A percentile compares a stretch with the other conserved stretches of the same genome.
These are phyloP conservation scores for Lepidotrigona ventralis DNA, from an alignment of 1,140 invertebrate species.

Conservation along the genomic window DNA sequence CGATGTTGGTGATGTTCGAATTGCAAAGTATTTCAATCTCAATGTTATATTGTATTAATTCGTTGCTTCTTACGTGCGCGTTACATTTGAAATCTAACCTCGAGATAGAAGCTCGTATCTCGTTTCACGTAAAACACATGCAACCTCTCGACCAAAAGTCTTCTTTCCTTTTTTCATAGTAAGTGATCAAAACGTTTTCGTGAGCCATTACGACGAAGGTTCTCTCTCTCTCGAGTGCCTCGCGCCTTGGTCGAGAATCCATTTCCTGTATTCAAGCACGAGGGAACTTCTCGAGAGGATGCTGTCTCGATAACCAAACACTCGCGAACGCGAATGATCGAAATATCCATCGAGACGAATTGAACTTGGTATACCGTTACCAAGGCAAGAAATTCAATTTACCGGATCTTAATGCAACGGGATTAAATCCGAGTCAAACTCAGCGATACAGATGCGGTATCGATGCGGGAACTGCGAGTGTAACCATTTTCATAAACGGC, in stretches of 20 bases:
- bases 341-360: background rate
- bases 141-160: background rate
- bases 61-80: too few relatives aligned
- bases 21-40: too few relatives aligned
- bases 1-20: too few relatives aligned
- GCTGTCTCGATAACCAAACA: background rate
- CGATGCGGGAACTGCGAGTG: background rate
- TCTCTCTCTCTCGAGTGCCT: background rate
- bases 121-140: background rate
- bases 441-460: background rate
- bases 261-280: background rate
- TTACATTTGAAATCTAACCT: too few relatives aligned
- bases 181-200: background rate
- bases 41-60: too few relatives aligned
- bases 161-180: background rate
- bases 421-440: background rate
- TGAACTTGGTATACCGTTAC: too few relatives aligned
- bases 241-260: constrained; percentile 17
- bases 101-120: too few relatives aligned
- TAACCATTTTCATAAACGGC: background rate
- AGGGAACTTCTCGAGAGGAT: background rate
- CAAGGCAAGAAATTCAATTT: background rate
- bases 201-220: background rate
- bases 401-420: background rate
- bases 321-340: background rate